Conservation (phyloP, 2,888 invertebrate species). For the Amphipyra tragopoginis region DNA sequence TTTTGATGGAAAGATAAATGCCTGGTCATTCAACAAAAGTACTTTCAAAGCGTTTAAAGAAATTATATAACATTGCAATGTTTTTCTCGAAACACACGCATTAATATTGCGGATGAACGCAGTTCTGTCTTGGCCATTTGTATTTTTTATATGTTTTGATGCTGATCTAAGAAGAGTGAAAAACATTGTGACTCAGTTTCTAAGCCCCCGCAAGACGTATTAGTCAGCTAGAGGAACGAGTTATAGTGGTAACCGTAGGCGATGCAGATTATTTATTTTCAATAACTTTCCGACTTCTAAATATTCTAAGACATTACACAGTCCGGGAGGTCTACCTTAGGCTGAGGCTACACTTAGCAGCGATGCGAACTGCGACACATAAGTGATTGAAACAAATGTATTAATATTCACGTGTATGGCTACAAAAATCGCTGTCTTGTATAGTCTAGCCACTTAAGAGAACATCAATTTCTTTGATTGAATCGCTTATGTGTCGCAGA, state of each 20-base stretch:
- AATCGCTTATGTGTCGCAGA: too few relatives aligned
- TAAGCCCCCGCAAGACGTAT: constrained; percentile 5
- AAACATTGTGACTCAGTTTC: constrained; percentile 27
- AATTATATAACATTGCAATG: constrained; percentile 1
- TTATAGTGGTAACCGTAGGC: not conserved
- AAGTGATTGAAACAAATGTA: too few relatives aligned
- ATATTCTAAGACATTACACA: too few relatives aligned
- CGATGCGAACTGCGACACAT: too few relatives aligned
- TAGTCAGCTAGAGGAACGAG: constrained; percentile 14
- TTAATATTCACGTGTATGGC: too few relatives aligned
- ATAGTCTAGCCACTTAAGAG: too few relatives aligned
- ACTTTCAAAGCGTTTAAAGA: constrained; percentile 1
- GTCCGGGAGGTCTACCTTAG: too few relatives aligned
- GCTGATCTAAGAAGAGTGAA: constrained; percentile 5
- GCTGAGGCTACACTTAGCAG: too few relatives aligned
- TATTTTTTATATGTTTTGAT: constrained; percentile 26
- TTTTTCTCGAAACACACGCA: constrained; percentile 5
- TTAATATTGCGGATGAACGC: constrained; percentile 7
- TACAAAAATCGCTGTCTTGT: too few relatives aligned
- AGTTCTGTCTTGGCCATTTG: too few relatives aligned
- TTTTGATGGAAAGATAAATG: constrained; percentile 44
- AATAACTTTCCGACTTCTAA: too few relatives aligned
- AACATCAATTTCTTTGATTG: too few relatives aligned
- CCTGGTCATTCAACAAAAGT: constrained; percentile 13
- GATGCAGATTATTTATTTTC: constrained; percentile 12